Conservation (phyloP, 1,140 invertebrate species). For the Ericerus pela region DNA sequence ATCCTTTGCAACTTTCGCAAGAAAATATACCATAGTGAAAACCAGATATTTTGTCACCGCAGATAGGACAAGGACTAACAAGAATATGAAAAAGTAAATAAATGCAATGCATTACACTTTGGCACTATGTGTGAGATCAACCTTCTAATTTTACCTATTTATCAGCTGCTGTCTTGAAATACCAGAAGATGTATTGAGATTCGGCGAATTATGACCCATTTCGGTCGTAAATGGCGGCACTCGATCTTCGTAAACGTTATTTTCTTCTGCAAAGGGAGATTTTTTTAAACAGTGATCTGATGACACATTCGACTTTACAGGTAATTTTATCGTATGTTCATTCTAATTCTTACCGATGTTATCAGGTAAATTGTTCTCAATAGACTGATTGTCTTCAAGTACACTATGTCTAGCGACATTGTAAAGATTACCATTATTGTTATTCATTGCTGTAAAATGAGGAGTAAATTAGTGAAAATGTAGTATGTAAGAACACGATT, state of each 20-base stretch:
- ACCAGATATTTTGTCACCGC: constrained; percentile 86
- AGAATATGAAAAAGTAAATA: constrained; percentile 10
- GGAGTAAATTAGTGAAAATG: too few relatives aligned
- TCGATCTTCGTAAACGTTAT: constrained; percentile 25
- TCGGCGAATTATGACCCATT: constrained; percentile 33
- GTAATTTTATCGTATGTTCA: too few relatives aligned
- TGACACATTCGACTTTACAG: too few relatives aligned
- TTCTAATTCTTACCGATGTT: too few relatives aligned
- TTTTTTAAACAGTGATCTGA: too few relatives aligned
- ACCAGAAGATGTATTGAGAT: constrained; percentile 46
- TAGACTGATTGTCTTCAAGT: too few relatives aligned
- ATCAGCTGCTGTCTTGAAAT: constrained; percentile 73
- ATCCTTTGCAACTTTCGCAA: constrained; percentile 94
- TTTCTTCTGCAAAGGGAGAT: constrained; percentile 23
- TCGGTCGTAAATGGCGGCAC: constrained; percentile 29
- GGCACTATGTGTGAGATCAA: neutral
- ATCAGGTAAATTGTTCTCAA: too few relatives aligned
- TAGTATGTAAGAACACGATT: too few relatives aligned
- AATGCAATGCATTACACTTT: too few relatives aligned
- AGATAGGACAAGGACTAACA: constrained; percentile 78
- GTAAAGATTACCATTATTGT: too few relatives aligned
- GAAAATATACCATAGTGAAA: constrained; percentile 95
- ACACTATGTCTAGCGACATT: too few relatives aligned
- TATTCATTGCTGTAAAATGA: too few relatives aligned
- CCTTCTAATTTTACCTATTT: constrained; percentile 37